Conservation (phyloP, 2,113 vertebrate genomes). For the Myxocyprinus asiaticus region DNA sequence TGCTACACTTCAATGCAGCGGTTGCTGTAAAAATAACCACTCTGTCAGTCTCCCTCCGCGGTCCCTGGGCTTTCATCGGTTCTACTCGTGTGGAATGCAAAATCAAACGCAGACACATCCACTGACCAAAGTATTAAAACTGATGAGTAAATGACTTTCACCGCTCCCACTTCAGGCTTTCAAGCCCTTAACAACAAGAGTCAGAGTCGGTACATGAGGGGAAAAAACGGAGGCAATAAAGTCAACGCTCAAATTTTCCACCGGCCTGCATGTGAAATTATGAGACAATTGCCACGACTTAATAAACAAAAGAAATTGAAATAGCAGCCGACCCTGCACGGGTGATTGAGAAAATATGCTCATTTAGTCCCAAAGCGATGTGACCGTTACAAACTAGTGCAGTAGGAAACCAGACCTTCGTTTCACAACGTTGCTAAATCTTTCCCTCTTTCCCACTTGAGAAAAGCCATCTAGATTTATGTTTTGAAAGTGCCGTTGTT, state of each 20-base stretch:
- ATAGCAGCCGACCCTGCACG: conserved; percentile 66
- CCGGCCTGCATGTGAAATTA: conserved; percentile 65
- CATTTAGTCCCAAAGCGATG: conserved; percentile 58
- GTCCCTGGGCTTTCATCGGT: conserved; percentile 64
- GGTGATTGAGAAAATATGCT: conserved; percentile 60
- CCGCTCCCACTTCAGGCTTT: conserved; percentile 58
- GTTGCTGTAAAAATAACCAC: conserved; percentile 65
- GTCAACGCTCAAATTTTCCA: conserved; percentile 66
- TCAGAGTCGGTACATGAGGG: conserved; percentile 55
- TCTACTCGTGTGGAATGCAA: conserved; percentile 62
- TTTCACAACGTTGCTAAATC: conserved; percentile 37
- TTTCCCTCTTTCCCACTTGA: conserved; percentile 43
- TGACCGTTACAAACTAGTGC: conserved; percentile 32
- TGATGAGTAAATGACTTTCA: conserved; percentile 63
- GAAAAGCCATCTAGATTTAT: conserved; percentile 55
- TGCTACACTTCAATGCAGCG: conserved; percentile 55
- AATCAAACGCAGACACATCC: conserved; percentile 68
- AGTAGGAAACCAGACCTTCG: conserved; percentile 54
- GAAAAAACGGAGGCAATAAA: conserved; percentile 65
- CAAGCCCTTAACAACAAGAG: conserved; percentile 59
- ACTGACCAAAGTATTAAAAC: conserved; percentile 66
- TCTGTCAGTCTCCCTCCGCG: conserved; percentile 59
- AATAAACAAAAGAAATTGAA: conserved; percentile 71
- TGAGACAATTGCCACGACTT: conserved; percentile 67
- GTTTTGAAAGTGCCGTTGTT: conserved; percentile 39